Conservation (phyloP, 2,113 vertebrate genomes). For the Grammomys surdaster region DNA sequence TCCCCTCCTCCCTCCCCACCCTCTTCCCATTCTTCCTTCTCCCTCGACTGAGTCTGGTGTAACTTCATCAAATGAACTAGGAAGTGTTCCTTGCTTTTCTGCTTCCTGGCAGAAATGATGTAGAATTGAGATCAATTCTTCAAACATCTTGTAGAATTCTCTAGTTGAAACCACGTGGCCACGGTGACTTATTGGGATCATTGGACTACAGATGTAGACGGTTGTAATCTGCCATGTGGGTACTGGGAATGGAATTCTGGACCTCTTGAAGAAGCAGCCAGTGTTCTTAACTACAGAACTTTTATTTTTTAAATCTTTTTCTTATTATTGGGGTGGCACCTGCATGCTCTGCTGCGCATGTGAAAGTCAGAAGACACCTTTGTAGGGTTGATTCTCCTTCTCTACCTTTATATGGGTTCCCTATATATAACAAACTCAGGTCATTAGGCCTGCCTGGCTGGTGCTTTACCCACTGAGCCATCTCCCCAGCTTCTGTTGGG, state of each 20-base stretch:
- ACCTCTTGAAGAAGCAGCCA: not conserved
- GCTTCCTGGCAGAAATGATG: slow-evolving; percentile 30
- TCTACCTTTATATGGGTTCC: not conserved
- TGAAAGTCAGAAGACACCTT: not conserved
- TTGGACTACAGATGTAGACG: not conserved
- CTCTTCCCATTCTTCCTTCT: no score
- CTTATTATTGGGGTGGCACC: not conserved
- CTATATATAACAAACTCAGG: no score
- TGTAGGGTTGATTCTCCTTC: not conserved
- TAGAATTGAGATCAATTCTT: slow-evolving; percentile 31
- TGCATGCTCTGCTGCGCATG: no score
- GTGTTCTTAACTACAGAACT: not conserved
- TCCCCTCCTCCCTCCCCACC: no score
- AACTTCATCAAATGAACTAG: slow-evolving; percentile 26
- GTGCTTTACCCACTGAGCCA: not conserved
- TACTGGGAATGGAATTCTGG: not conserved
- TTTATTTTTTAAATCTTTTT: not conserved
- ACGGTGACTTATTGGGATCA: not conserved
- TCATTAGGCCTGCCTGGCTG: not conserved
- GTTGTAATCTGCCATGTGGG: not conserved
- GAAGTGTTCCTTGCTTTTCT: not conserved
- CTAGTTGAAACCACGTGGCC: not conserved
- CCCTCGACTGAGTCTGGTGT: not conserved
- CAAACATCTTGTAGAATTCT: not conserved
- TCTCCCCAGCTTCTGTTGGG: not conserved